Evolutionary conservation across 2,888 invertebrate genomes (phyloP).

Genomic region (Mamestra brassicae): DNA sequence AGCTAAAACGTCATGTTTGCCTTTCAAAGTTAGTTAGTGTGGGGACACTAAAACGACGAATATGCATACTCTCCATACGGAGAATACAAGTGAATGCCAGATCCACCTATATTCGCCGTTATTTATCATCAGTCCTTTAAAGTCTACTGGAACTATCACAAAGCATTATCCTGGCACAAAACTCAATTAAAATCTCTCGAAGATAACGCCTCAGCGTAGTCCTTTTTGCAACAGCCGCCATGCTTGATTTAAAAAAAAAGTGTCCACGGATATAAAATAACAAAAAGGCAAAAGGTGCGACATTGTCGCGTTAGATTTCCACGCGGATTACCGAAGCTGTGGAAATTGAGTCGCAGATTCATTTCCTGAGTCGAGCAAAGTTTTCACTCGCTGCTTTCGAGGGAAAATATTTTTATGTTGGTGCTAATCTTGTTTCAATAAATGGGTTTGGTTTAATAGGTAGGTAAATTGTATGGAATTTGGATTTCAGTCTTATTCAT

Average conservation of each 20-base stretch:
- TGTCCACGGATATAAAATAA: conserved; percentile 41
- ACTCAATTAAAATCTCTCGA: conserved; percentile 27
- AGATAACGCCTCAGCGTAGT: conserved; percentile 9
- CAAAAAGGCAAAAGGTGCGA: conserved; percentile 65
- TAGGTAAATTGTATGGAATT: too few relatives aligned
- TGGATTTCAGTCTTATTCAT: too few relatives aligned
- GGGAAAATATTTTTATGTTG: conserved; percentile 40
- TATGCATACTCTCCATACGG: too few relatives aligned
- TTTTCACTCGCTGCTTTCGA: conserved; percentile 46
- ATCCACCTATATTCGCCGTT: too few relatives aligned
- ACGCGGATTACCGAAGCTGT: conserved; percentile 63
- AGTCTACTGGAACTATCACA: not conserved
- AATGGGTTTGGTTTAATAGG: conserved; percentile 4
- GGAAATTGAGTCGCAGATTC: conserved; percentile 69
- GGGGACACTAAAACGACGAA: too few relatives aligned
- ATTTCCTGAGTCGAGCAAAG: conserved; percentile 65
- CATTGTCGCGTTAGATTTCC: conserved; percentile 69
- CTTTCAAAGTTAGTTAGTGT: too few relatives aligned
- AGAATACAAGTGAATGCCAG: too few relatives aligned
- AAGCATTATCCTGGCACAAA: not conserved
- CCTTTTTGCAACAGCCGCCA: not conserved
- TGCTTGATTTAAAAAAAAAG: conserved; percentile 38
- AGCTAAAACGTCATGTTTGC: too few relatives aligned
- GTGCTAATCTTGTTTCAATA: conserved; percentile 47
- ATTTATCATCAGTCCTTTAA: not conserved